Base-by-base conservation (phyloP, 2,113 vertebrate species). In the Pteruthius melanotis region DNA sequence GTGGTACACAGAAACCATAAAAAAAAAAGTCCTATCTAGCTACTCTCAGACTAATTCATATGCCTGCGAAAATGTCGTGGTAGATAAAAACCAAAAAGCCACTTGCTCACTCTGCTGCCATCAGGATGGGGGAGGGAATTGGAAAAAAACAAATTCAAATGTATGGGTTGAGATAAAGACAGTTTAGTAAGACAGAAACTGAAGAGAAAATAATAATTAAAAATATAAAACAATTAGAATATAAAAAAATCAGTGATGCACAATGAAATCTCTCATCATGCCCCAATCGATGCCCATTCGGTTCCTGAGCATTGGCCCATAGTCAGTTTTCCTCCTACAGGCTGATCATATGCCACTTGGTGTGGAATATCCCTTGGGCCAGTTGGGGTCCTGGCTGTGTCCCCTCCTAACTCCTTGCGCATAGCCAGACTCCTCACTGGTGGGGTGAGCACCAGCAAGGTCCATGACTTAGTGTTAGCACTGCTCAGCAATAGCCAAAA, bases 281-380 rank as follows among this genome's bases (percentile, higher is more conserved):
- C n/a, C 21, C 31, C 4, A 37, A 0, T 7, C 0, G 0, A 52
- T 22, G 37, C 13, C 28, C 20, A n/a, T 30, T 6, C 33, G 21
- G 16, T 1, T 45, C 23, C 28, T 0, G 0, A 30, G 28, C 44
- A 18, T 20, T 4, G 6, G 6, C 4, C 0, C 11, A 39, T 28
- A 39, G 65, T 1, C 37, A 65, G 20, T 49, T 52, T 52, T 19
- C 17, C n/a, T 50, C 16, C 20, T 30, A 0, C 2, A 12, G 15
- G 8, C 20, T 79, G 66, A 22, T 33, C 20, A 31, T 8, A 35
- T 24, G 8, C 5, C 52, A 13, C n/a, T 22, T 1, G 21, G 10
- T 35, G 26, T 15, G 21, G 24, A 70, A 53, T 14, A 52, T 17
- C 17, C 44, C 6, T 3, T 7, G 9, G 49, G 24, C 39, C 50